These are phyloP conservation scores for Chaitophorus viminalis DNA, from an alignment of 2,888 invertebrate species.

Conservation along the genomic window DNA sequence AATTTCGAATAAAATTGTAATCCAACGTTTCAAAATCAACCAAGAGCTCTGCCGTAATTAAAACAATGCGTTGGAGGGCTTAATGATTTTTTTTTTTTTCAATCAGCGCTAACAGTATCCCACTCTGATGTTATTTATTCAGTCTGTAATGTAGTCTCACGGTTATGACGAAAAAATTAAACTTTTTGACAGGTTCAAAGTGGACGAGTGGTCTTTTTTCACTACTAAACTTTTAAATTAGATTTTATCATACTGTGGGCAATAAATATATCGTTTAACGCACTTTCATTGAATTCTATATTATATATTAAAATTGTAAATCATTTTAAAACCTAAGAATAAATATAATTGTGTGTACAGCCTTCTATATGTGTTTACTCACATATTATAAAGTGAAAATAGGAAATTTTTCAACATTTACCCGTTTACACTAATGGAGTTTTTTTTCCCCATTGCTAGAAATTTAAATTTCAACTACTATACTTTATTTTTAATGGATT, in stretches of 20 bases:
- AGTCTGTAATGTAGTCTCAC: not conserved
- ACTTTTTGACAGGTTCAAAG: constrained; percentile 34
- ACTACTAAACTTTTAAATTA: constrained; percentile 16
- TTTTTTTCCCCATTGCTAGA: not conserved
- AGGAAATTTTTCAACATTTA: not conserved
- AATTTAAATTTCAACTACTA: not conserved
- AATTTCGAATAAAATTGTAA: not conserved
- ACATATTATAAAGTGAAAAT: not conserved
- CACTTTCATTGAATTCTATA: too few relatives aligned
- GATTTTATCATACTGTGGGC: not conserved
- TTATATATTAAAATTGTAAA: too few relatives aligned
- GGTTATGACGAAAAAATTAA: constrained; percentile 20
- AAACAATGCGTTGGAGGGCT: constrained; percentile 8
- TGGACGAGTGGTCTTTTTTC: not conserved
- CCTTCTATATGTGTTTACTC: not conserved
- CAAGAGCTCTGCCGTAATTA: not conserved
- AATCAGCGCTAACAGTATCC: not conserved
- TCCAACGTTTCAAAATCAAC: not conserved
- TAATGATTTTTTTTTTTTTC: constrained; percentile 10
- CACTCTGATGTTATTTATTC: constrained; percentile 13
- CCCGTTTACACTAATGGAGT: not conserved
- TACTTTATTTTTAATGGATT: not conserved
- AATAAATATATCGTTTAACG: constrained; percentile 4
- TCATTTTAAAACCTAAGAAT: too few relatives aligned
- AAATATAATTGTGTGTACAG: too few relatives aligned